These are phyloP conservation scores for Steatornis caripensis DNA, from an alignment of 2,113 vertebrate species.

Conservation along the genomic window DNA sequence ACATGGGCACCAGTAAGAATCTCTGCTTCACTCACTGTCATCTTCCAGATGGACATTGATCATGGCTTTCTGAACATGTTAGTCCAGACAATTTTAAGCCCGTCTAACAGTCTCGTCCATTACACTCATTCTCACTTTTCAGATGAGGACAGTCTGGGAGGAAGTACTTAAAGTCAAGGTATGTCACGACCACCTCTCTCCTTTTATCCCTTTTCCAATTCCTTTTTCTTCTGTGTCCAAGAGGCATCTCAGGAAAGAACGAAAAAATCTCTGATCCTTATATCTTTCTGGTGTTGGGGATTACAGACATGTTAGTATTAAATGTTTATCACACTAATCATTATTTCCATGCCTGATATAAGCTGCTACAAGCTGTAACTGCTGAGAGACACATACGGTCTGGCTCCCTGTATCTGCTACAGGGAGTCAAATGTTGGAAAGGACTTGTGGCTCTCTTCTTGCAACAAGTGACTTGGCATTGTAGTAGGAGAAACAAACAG, in stretches of 20 bases:
- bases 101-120: neutral
- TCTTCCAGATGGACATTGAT: neutral
- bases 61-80: accelerated
- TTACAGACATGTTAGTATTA: neutral
- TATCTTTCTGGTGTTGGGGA: neutral
- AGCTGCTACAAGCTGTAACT: neutral
- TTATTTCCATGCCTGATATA: neutral
- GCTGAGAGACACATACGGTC: neutral
- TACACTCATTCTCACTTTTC: neutral
- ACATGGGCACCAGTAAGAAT: neutral
- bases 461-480: neutral
- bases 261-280: neutral
- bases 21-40: neutral
- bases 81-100: neutral
- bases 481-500: neutral
- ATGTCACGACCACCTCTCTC: neutral
- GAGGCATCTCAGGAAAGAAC: neutral
- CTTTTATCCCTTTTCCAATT: neutral
- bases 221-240: neutral
- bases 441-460: neutral
- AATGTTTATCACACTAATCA: neutral
- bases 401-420: neutral
- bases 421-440: neutral
- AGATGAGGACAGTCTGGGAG: neutral
- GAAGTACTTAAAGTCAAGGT: neutral